Conservation (phyloP, 1,140 invertebrate genomes). For the Drosophila varians region DNA sequence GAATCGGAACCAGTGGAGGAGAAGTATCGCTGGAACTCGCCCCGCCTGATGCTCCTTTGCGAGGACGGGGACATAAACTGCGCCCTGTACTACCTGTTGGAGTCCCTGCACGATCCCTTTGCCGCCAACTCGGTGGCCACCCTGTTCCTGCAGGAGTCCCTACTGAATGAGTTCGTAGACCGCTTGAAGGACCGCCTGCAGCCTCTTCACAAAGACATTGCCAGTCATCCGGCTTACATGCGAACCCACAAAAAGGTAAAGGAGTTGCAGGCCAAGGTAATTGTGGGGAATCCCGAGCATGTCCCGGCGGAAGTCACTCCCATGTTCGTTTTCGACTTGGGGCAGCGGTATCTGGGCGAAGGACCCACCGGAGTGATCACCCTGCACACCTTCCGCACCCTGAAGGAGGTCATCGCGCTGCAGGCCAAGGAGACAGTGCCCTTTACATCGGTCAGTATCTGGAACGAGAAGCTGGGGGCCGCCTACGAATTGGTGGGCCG, state of each 20-base stretch:
- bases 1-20: constrained; percentile 3
- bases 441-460: constrained; percentile 59
- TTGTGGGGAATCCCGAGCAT: constrained; percentile 40
- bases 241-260: constrained; percentile 26
- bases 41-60: constrained; percentile 62
- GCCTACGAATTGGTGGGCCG: constrained; percentile 65
- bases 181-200: constrained; percentile 33
- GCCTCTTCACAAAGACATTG: constrained; percentile 13
- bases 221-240: constrained; percentile 47
- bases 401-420: constrained; percentile 63
- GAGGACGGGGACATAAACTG: constrained; percentile 64
- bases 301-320: constrained; percentile 37
- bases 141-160: constrained; percentile 63
- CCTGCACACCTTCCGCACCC: constrained; percentile 73
- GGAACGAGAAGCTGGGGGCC: constrained; percentile 68
- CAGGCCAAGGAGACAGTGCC: constrained; percentile 48
- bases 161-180: constrained; percentile 37
- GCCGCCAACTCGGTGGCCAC: constrained; percentile 46
- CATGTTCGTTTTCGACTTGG: constrained; percentile 59
- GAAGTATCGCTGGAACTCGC: constrained; percentile 36
- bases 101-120: constrained; percentile 64
- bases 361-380: constrained; percentile 65
- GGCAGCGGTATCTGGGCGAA: constrained; percentile 54
- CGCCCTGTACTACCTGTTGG: constrained; percentile 51
- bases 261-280: constrained; percentile 55